A percentile compares a stretch with the other conserved stretches of the same genome.
Conservation (phyloP, 1,140 invertebrate species). For the Drosophila neocordata region DNA sequence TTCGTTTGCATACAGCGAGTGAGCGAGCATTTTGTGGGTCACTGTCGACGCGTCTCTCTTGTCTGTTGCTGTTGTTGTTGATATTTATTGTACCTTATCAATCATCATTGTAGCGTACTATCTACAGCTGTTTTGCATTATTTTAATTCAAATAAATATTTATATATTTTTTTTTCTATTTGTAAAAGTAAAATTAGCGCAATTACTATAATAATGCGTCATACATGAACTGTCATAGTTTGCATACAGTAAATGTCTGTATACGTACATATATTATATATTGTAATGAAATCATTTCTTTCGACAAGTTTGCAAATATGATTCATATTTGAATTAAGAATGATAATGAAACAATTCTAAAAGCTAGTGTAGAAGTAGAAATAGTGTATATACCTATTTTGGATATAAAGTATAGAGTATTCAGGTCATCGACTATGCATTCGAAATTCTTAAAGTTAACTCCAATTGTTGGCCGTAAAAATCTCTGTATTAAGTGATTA, state of each 20-base stretch:
- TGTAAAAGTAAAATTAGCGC: neutral
- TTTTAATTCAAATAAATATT: neutral
- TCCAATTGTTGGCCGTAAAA: neutral
- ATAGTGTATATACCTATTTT: too few species aligned
- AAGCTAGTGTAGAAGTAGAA: too few species aligned
- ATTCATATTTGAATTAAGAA: neutral
- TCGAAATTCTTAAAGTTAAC: neutral
- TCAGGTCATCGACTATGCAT: too few species aligned
- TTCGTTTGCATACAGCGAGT: neutral
- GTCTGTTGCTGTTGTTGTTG: too few species aligned
- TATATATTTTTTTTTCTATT: neutral
- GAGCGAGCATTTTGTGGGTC: neutral
- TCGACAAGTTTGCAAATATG: neutral
- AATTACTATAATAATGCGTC: neutral
- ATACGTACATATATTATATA: neutral
- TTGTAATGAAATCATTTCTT: neutral
- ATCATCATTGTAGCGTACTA: neutral
- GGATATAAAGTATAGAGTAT: too few species aligned
- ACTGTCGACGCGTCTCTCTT: neutral
- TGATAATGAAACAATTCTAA: too few species aligned
- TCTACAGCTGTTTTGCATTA: slow-evolving; percentile 2
- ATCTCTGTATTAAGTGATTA: neutral
- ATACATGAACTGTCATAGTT: neutral
- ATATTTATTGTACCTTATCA: neutral
- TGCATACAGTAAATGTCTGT: neutral